phyloP scores from a whole-genome alignment of 2,888 invertebrate species.

The Coleophora flavipennella region DNA sequence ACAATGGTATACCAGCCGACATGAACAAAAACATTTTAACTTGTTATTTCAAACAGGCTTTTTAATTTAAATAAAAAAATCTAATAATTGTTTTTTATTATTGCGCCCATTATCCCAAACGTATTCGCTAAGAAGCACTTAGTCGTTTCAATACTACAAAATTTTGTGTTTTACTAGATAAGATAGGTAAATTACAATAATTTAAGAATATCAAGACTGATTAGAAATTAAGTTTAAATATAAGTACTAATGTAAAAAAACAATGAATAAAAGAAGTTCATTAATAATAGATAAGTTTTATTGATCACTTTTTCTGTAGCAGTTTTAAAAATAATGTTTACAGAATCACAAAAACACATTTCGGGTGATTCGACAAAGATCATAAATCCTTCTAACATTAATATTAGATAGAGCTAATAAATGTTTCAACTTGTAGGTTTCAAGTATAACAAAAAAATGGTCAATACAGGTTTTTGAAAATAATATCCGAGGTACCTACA shows the following conservation, averaged over 20 bases:
- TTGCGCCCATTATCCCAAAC: no score
- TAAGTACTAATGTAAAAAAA: background rate
- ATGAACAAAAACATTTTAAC: no score
- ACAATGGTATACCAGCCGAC: no score
- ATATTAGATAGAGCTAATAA: conserved; percentile 45
- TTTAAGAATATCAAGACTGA: no score
- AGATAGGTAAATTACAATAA: no score
- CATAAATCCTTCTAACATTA: conserved; percentile 41
- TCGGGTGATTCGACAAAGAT: conserved; percentile 37
- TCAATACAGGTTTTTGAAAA: conserved; percentile 42
- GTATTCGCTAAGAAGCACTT: no score
- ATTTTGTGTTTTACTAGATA: no score
- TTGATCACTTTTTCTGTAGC: conserved; percentile 65
- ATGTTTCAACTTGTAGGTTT: conserved; percentile 43
- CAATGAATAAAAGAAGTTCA: conserved; percentile 19
- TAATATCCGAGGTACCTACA: conserved; percentile 41
- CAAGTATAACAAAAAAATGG: conserved; percentile 51
- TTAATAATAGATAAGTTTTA: conserved; percentile 63
- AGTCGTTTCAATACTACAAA: no score
- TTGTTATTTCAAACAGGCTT: no score
- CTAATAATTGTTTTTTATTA: no score
- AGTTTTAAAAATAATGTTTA: conserved; percentile 61
- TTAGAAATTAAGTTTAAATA: no score
- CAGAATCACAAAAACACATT: conserved; percentile 55
- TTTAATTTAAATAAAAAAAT: no score